Evolutionary conservation across 2,797 vertebrate species (phyloP).

Genomic region (Benthosema pterotum): DNA sequence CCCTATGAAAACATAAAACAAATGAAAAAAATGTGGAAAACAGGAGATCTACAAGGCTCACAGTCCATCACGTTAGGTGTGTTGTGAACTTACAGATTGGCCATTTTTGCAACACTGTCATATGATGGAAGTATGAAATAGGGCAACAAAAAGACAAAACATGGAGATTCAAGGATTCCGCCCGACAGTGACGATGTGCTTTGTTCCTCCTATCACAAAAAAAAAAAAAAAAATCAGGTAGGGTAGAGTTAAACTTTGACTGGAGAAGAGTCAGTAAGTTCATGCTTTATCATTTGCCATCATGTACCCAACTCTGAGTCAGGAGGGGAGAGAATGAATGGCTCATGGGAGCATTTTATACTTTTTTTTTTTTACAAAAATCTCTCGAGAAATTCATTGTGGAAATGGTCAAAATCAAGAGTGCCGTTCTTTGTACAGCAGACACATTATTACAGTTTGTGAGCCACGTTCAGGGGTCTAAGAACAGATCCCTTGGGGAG

Average conservation of each 20-base stretch:
- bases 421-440: conserved; percentile 28
- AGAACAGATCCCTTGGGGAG: not conserved
- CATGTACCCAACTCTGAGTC: conserved; percentile 19
- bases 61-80: too few relatives aligned
- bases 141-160: too few relatives aligned
- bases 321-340: conserved; percentile 4
- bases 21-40: too few relatives aligned
- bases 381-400: conserved; percentile 15
- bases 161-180: too few relatives aligned
- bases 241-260: conserved; percentile 28
- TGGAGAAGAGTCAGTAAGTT: conserved; percentile 30
- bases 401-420: conserved; percentile 22
- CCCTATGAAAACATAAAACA: too few relatives aligned
- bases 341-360: conserved; percentile 25
- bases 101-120: too few relatives aligned
- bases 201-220: conserved; percentile 43
- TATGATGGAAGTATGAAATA: too few relatives aligned
- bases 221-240: conserved; percentile 22
- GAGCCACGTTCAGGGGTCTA: conserved; percentile 20
- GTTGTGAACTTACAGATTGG: too few relatives aligned
- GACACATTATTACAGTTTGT: conserved; percentile 31
- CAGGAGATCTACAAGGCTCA: too few relatives aligned
- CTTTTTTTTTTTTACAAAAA: conserved; percentile 40
- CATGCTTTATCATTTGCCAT: conserved; percentile 39
- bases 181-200: conserved; percentile 12